A percentile compares a stretch with the other conserved stretches of the same genome.
These are phyloP conservation scores for Colletes collaris DNA, from an alignment of 2,888 invertebrate genomes.

Conservation along the genomic window DNA sequence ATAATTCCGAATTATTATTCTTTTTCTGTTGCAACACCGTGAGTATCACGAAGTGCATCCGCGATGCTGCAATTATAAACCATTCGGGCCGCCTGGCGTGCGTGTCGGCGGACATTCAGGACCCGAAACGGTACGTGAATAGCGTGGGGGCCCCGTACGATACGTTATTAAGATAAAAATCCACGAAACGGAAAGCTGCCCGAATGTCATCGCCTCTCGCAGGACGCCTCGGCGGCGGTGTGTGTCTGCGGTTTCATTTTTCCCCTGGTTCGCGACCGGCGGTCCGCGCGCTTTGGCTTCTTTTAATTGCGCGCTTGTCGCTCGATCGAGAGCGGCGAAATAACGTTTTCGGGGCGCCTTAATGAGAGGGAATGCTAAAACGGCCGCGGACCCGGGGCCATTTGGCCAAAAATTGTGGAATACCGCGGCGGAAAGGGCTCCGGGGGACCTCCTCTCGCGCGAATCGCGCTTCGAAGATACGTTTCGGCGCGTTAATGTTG, in stretches of 20 bases:
- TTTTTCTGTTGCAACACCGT: too few relatives aligned
- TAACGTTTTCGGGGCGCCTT: slow-evolving; percentile 55
- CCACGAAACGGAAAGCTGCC: slow-evolving; percentile 68
- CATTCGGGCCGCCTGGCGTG: slow-evolving; percentile 72
- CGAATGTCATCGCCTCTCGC: slow-evolving; percentile 70
- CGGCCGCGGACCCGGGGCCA: slow-evolving; percentile 46
- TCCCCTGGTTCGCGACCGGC: slow-evolving; percentile 21
- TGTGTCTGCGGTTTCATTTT: slow-evolving; percentile 25
- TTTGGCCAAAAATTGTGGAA: slow-evolving; percentile 64
- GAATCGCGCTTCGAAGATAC: slow-evolving; percentile 43
- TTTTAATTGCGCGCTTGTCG: slow-evolving; percentile 55
- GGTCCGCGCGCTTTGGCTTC: slow-evolving; percentile 29
- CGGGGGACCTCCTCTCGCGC: slow-evolving; percentile 31
- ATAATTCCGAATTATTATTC: too few relatives aligned
- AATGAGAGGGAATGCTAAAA: slow-evolving; percentile 66
- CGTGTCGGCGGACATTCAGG: slow-evolving; percentile 75
- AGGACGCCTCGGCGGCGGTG: slow-evolving; percentile 1
- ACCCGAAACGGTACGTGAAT: slow-evolving; percentile 62
- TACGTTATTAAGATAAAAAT: slow-evolving; percentile 76
- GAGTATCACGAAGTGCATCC: slow-evolving; percentile 73
- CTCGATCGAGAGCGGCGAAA: slow-evolving; percentile 51
- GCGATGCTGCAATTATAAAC: slow-evolving; percentile 78
- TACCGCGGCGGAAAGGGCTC: slow-evolving; percentile 21
- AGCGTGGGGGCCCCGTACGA: slow-evolving; percentile 49
- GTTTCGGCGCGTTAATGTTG: slow-evolving; percentile 49